Evolutionary conservation across 2,113 vertebrate species (phyloP), one percentile per base, ranked within the genome.

Genomic region (Bos taurus): DNA sequence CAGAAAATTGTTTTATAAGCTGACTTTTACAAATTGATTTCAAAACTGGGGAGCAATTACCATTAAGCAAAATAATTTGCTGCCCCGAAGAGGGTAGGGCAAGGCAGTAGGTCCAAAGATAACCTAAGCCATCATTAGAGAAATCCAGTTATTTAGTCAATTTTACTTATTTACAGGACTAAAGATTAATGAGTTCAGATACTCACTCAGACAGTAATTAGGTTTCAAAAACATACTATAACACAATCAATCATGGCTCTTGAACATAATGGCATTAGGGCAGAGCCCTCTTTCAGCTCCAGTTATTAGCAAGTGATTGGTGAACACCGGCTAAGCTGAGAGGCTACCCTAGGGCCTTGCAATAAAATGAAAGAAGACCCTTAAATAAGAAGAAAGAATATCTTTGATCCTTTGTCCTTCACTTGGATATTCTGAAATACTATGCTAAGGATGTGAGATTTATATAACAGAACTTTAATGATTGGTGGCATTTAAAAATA

Each of bases 111-210:
- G 99, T 99, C 99, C 99, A 99, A 99, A 99, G 99, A 99, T 99
- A 99, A 99, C 99, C 99, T 99, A 99, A 99, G 99, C 98, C 98
- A 99, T 99, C 99, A 99, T 99, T 99, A 99, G 99, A 99, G 99
- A 99, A 99, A 99, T 99, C 99, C 99, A 99, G 99, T 99, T 99
- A 99, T 99, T 99, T 99, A 99, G 99, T 99, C 99, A 99, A 99
- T 99, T 99, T 99, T 99, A 99, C 99, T 99, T 99, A 99, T 99
- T 99, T 99, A 99, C 99, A 99, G 99, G 99, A 99, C 98, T 94
- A 97, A 99, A 99, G 99, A 99, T 99, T 99, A 99, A 99, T 99
- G 99, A 99, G 99, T 98, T 98, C 99, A 99, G 99, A 99, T 99
- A 99, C 99, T 98, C 98, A 99, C 97, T 97, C 98, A 99, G 99